phyloP scores from a whole-genome alignment of 2,888 invertebrate species.

The Zhuqinia jingwanae region DNA sequence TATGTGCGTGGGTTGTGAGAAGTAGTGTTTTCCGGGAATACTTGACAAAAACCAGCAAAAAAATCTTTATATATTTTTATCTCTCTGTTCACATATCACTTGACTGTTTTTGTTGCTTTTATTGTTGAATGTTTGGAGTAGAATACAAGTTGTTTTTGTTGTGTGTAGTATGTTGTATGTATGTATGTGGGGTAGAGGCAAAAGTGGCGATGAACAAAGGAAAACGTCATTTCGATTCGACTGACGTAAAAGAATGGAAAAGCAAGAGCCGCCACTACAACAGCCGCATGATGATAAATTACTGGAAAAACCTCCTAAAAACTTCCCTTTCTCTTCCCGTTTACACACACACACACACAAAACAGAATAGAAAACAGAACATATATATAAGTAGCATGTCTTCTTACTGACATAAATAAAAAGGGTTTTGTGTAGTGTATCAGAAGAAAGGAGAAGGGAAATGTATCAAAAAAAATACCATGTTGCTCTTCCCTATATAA shows the following conservation, averaged over 20 bases:
- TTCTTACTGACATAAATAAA: conserved; percentile 45
- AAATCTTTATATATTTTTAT: background rate
- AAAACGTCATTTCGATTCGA: conserved; percentile 60
- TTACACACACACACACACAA: conserved; percentile 9
- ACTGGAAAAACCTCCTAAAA: conserved; percentile 30
- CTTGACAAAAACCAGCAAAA: conserved; percentile 12
- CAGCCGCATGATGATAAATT: conserved; percentile 62
- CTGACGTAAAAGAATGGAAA: conserved; percentile 51
- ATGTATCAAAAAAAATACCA: conserved; percentile 44
- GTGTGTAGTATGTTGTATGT: background rate
- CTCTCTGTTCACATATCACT: conserved; percentile 6
- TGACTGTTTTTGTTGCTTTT: conserved; percentile 1
- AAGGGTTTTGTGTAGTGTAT: conserved; percentile 21
- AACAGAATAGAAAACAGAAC: background rate
- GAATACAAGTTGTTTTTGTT: background rate
- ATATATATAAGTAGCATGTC: background rate
- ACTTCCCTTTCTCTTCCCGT: background rate
- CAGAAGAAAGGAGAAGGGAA: conserved; percentile 12
- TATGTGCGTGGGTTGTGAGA: no score
- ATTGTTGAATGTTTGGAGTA: background rate
- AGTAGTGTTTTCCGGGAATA: background rate
- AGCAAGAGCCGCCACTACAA: conserved; percentile 19
- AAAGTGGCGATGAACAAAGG: conserved; percentile 34
- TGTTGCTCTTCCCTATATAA: background rate
- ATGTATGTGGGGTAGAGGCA: no score